Evolutionary conservation across 2,113 vertebrate genomes (phyloP).

Genomic region (Hippocampus mohnikei): DNA sequence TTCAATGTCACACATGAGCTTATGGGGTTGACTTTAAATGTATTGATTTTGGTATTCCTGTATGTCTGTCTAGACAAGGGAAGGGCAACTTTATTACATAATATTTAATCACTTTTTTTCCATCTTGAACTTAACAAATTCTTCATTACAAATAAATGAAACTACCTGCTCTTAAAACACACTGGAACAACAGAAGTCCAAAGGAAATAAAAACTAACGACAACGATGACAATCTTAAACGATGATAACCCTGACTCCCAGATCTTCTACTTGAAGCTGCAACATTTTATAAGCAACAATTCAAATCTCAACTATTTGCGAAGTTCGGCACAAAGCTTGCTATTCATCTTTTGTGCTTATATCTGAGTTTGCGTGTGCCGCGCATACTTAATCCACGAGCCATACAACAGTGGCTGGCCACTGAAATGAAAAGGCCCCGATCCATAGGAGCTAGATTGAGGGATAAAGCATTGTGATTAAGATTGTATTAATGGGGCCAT

Average conservation of each 20-base stretch:
- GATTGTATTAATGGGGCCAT: conserved; percentile 80
- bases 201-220: too few species aligned
- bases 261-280: not conserved
- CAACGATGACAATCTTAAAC: too few species aligned
- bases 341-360: conserved; percentile 20
- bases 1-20: too few species aligned
- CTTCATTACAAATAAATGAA: too few species aligned
- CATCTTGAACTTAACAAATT: too few species aligned
- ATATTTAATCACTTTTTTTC: too few species aligned
- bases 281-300: not conserved
- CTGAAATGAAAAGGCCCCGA: conserved; percentile 76
- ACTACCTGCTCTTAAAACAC: too few species aligned
- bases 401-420: conserved; percentile 69
- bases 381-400: conserved; percentile 65
- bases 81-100: too few species aligned
- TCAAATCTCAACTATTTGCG: not conserved
- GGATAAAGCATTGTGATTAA: conserved; percentile 81
- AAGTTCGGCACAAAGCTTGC: conserved; percentile 26
- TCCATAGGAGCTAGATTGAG: conserved; percentile 68
- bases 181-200: too few species aligned
- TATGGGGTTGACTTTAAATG: too few species aligned
- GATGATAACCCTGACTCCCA: not conserved
- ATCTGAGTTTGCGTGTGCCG: conserved; percentile 55
- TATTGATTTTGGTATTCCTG: too few species aligned
- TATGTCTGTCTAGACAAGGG: too few species aligned